Percentiles rank a stretch among this genome's conserved stretches.
phyloP scores from a whole-genome alignment of 1,140 invertebrate genomes.

The Microplitis demolitor region DNA sequence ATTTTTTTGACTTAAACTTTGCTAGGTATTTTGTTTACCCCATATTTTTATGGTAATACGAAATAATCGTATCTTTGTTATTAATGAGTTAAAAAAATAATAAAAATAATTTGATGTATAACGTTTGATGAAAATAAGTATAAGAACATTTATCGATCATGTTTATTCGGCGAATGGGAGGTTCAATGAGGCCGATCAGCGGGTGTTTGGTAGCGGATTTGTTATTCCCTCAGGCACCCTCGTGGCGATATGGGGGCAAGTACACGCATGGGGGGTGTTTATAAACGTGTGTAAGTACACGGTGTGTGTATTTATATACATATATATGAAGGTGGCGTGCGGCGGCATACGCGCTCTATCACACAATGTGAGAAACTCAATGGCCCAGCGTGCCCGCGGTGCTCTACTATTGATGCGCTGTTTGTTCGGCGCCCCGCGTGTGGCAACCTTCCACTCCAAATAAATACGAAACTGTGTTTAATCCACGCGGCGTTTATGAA shows the following conservation, averaged over 20 bases:
- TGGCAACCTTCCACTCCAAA: slow-evolving; percentile 12
- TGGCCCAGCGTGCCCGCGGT: slow-evolving; percentile 21
- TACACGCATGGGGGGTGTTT: not conserved
- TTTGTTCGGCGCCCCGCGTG: not conserved
- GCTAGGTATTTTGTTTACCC: no score
- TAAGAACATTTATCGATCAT: not conserved
- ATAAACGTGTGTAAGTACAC: not conserved
- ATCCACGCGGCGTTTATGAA: not conserved
- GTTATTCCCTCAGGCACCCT: not conserved
- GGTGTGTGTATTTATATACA: not conserved
- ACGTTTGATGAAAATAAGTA: not conserved
- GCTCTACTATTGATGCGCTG: slow-evolving; percentile 1
- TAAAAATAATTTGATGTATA: no score
- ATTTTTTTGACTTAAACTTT: no score
- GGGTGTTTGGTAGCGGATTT: slow-evolving; percentile 2
- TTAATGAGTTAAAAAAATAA: no score
- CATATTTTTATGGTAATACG: no score
- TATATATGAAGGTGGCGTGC: not conserved
- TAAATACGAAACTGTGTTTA: slow-evolving; percentile 8
- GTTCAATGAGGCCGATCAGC: slow-evolving; percentile 7
- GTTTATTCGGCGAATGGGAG: not conserved
- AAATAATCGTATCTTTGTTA: no score
- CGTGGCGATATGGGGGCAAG: not conserved
- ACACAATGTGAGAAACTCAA: slow-evolving; percentile 19
- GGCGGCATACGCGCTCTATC: slow-evolving; percentile 1